Conservation (phyloP, 2,888 invertebrate species). For the Tanaodytes sp. region DNA sequence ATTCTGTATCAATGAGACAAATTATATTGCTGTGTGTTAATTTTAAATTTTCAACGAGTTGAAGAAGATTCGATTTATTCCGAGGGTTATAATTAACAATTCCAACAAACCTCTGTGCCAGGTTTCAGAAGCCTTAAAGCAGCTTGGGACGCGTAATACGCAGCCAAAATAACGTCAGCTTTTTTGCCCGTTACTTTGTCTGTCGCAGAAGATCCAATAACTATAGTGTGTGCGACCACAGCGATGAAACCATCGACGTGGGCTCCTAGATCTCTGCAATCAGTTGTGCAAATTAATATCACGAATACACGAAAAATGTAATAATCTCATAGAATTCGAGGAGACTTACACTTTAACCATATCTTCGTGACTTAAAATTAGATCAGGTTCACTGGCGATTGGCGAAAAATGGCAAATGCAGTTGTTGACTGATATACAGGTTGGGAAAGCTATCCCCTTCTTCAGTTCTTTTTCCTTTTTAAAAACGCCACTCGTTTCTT, state of each 20-base stretch:
- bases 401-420: constrained; percentile 99
- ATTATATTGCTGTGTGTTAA: too few species aligned
- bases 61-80: too few species aligned
- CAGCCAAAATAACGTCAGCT: constrained; percentile 96
- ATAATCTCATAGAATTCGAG: too few species aligned
- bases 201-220: constrained; percentile 85
- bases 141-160: constrained; percentile 95
- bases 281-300: too few species aligned
- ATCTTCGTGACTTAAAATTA: constrained; percentile 90
- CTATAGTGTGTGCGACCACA: constrained; percentile 95
- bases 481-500: constrained; percentile 96
- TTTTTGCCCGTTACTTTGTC: constrained; percentile 88
- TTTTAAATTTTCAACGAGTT: too few species aligned
- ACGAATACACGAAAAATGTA: too few species aligned
- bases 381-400: constrained; percentile 91
- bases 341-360: constrained; percentile 95
- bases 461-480: constrained; percentile 98
- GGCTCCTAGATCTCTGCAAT: constrained; percentile 92
- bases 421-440: constrained; percentile 98
- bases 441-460: constrained; percentile 99
- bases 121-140: constrained; percentile 93
- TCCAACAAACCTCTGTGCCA: constrained; percentile 92
- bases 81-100: too few species aligned
- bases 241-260: constrained; percentile 99
- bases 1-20: constrained; percentile 77